Conservation (phyloP, 2,797 vertebrate species). For the Gouania willdenowi region DNA sequence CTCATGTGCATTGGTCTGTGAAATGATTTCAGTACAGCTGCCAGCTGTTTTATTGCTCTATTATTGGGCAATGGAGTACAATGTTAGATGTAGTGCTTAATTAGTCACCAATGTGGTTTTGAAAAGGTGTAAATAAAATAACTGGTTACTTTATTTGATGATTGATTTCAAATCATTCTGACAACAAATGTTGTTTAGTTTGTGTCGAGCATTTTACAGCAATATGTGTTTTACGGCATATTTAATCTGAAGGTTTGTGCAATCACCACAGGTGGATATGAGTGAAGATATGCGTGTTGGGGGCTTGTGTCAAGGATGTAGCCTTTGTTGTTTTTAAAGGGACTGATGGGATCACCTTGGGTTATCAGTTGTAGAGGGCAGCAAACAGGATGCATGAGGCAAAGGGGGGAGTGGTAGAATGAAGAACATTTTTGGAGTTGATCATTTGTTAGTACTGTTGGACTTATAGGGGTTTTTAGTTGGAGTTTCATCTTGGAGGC, state of each 20-base stretch:
- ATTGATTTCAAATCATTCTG: conserved; percentile 22
- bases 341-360: conserved; percentile 51
- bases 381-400: conserved; percentile 46
- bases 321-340: conserved; percentile 41
- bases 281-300: neutral
- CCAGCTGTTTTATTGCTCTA: conserved; percentile 49
- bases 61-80: conserved; percentile 49
- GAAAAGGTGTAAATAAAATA: too few species aligned
- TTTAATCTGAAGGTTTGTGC: conserved; percentile 20
- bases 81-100: conserved; percentile 51
- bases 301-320: conserved; percentile 39
- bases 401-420: conserved; percentile 35
- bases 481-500: conserved; percentile 19
- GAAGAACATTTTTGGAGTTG: conserved; percentile 51
- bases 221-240: conserved; percentile 15
- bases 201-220: conserved; percentile 27
- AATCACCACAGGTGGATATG: conserved; percentile 19
- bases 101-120: conserved; percentile 50
- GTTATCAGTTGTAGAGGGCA: conserved; percentile 47
- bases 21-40: conserved; percentile 49
- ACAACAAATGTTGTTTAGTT: too few species aligned
- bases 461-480: conserved; percentile 39
- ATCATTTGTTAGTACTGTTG: conserved; percentile 49
- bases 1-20: conserved; percentile 37
- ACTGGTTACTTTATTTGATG: conserved; percentile 16